Base-by-base conservation (phyloP, 2,113 vertebrate species). In the Bufo gargarizans region DNA sequence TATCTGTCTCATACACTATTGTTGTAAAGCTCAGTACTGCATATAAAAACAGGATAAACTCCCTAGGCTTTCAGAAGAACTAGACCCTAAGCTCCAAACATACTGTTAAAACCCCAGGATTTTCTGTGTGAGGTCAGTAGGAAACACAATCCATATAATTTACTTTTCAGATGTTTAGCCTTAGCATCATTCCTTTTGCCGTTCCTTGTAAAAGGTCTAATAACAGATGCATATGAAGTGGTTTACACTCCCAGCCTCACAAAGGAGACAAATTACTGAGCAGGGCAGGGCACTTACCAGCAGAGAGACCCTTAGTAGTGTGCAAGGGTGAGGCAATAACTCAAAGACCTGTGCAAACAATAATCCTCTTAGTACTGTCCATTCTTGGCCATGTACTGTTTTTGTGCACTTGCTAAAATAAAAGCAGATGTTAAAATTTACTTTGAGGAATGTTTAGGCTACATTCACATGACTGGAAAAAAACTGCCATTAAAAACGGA, bases 91-190 rank as follows among this genome's bases (percentile, higher is more conserved):
- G 47, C 63, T 53, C 11, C n/a, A 22, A 53, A 59, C 19, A 61
- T 53, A 61, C 17, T 86, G 77, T 63, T 58, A 49, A 49, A 53
- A 14, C 76, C 77, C 69, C 58, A 33, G 58, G 43, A 67, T 67
- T 67, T 78, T 33, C 71, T 55, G 45, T 11, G 77, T 33, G 14
- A 78, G 58, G 56, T 86, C 61, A 61, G 63, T 12, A 43, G 59
- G 85, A 78, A 63, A 86, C n/a, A 78, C 77, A 78, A 78, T 77
- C 56, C 43, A 53, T 78, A 53, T 86, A 67, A 78, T 86, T 86
- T 78, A n/a, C 67, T 86, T 86, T 79, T 77, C 85, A 78, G 85
- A 86, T 78, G 85, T 58, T 67, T 6, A 6, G 14, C 45, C 63
- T 20, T 4, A 6, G 33, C 77, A 53, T 63, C 6, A 14, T 55